Percentiles rank a stretch among this genome's conserved stretches.
Conservation (phyloP, 2,888 invertebrate species). For the Sinopyrophorus schimmeli region DNA sequence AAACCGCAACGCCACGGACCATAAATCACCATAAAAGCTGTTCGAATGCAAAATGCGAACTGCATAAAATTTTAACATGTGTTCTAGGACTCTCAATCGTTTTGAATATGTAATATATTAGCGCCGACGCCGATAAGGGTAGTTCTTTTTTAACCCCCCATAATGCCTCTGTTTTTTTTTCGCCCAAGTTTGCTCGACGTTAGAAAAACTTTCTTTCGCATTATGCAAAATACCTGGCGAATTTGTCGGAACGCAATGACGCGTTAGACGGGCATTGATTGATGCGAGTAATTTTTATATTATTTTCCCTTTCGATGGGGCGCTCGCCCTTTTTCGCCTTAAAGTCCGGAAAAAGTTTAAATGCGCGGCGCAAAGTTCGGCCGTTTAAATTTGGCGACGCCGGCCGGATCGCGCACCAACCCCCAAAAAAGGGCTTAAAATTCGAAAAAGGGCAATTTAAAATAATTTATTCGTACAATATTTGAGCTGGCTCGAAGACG, state of each 20-base stretch:
- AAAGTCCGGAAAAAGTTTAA: conserved; percentile 2
- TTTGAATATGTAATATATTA: conserved; percentile 21
- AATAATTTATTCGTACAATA: conserved; percentile 17
- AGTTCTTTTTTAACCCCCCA: no score
- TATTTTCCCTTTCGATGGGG: conserved; percentile 9
- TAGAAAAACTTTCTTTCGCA: conserved; percentile 20
- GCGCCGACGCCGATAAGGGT: background rate
- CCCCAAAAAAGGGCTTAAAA: no score
- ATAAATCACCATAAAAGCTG: conserved; percentile 22
- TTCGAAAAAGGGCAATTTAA: conserved; percentile 14
- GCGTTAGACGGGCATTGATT: conserved; percentile 25
- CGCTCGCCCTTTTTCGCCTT: background rate
- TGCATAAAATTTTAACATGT: conserved; percentile 27
- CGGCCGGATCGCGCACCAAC: no score
- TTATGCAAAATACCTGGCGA: conserved; percentile 26
- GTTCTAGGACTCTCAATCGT: conserved; percentile 16
- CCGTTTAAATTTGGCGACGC: conserved; percentile 10
- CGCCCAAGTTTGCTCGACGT: conserved; percentile 9
- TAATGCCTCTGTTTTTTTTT: no score
- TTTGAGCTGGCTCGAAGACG: conserved; percentile 5
- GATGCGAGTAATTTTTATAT: conserved; percentile 22
- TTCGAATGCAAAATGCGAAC: conserved; percentile 26
- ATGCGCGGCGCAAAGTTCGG: conserved; percentile 6
- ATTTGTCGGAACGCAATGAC: conserved; percentile 21
- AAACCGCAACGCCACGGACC: conserved; percentile 12